Percentiles rank a stretch among this genome's conserved stretches.
phyloP scores from a whole-genome alignment of 1,140 invertebrate genomes.

The Ganaspis sp. region DNA sequence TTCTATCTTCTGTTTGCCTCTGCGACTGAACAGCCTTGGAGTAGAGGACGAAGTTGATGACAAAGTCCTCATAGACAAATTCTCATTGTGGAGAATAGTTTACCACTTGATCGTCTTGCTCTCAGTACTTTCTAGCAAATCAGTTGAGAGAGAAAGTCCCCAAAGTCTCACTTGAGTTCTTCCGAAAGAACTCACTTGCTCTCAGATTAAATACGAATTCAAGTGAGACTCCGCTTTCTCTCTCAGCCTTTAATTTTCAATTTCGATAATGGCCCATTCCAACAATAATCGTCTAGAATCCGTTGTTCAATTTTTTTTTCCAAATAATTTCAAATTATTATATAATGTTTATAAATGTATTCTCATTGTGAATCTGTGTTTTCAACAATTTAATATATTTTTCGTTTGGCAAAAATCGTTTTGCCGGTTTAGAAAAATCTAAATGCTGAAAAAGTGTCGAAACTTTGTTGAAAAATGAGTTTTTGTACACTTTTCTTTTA shows the following conservation, averaged over 20 bases:
- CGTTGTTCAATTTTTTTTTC: too few species aligned
- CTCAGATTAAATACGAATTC: background rate
- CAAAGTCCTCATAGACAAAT: constrained; percentile 56
- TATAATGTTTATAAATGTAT: too few species aligned
- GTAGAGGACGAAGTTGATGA: constrained; percentile 73
- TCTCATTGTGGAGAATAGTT: constrained; percentile 59
- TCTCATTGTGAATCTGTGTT: too few species aligned
- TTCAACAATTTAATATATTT: too few species aligned
- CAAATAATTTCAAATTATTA: too few species aligned
- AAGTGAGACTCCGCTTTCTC: constrained; percentile 1
- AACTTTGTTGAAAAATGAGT: too few species aligned
- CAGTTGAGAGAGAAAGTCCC: background rate
- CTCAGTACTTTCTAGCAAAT: constrained; percentile 63
- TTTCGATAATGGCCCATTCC: too few species aligned
- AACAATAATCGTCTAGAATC: too few species aligned
- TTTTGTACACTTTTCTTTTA: too few species aligned
- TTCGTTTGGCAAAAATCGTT: too few species aligned
- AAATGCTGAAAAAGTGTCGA: too few species aligned
- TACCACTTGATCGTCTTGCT: constrained; percentile 61
- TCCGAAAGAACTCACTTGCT: constrained; percentile 6
- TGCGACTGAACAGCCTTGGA: constrained; percentile 88
- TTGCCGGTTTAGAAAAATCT: too few species aligned
- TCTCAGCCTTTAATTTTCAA: background rate
- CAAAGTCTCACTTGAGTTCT: constrained; percentile 7
- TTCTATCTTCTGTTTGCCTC: constrained; percentile 90